Base-by-base conservation (phyloP, 2,797 vertebrate species). In the Acanthopagrus latus region DNA sequence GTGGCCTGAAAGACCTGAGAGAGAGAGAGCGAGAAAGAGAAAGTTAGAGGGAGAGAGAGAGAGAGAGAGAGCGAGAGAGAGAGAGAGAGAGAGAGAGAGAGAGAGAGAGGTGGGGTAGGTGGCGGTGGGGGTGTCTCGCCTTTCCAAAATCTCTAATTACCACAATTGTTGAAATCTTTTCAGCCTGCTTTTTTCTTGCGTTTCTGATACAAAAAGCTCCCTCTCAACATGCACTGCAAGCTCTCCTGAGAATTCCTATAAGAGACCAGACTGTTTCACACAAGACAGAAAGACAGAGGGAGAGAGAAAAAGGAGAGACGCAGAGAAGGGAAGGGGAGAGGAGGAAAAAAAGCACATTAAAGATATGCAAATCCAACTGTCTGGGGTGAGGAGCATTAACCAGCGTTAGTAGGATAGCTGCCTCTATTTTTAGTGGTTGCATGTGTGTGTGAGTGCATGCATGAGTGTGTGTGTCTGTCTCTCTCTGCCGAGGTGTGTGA, bases 281-380 rank as follows among this genome's bases (percentile, higher is more conserved):
- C 77, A 80, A 85, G 79, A 90, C 76, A 78, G 88, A 83, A 64
- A 80, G 81, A 80, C 48, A 27, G 67, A 66, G 72, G 44, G 57
- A 71, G 62, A 72, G 59, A 50, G 72, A 76, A 66, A 74, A 38
- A 72, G 64, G 43, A 80, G 8, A 58, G 64, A 54, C 3, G 18
- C 44, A 60, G 66, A 74, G 59, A 77, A 56, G 43, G 41, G 46
- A 67, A 71, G 38, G 51, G 69, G 70, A 74, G 47, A 73, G 43
- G 68, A 71, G 66, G 60, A 76, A 87, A 87, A 87, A 87, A 82
- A 86, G 51, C 72, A 87, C 90, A 93, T 94, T 93, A 94, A 94
- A 94, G 89, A 93, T 90, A 95, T 94, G 94, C 92, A 94, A 94
- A 95, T 94, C 74, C 60, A 89, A 84, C 91, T 92, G 92, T 95